Evolutionary conservation across 2,797 vertebrate species (phyloP).

Genomic region (Danionella dracula): DNA sequence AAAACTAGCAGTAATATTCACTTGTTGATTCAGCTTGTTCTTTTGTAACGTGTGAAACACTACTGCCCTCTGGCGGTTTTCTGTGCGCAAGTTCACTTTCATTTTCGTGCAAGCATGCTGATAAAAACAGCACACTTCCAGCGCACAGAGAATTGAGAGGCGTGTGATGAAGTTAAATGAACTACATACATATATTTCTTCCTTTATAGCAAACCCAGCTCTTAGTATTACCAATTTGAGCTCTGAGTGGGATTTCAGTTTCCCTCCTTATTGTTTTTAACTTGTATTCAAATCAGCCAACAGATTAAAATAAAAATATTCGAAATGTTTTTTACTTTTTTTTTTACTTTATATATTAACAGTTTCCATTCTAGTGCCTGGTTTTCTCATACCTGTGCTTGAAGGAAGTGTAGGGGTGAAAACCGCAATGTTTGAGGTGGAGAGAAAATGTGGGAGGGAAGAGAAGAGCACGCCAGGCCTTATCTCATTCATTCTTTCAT

Average conservation of each 20-base stretch:
- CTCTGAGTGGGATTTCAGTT: background rate
- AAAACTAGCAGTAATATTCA: too few relatives aligned
- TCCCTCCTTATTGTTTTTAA: constrained; percentile 1
- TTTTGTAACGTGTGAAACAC: background rate
- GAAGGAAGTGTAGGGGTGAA: constrained; percentile 17
- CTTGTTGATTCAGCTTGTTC: too few relatives aligned
- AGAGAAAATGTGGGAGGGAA: constrained; percentile 4
- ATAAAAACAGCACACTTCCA: background rate
- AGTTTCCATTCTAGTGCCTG: background rate
- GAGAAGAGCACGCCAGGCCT: constrained; percentile 30
- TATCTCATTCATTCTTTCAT: constrained; percentile 5
- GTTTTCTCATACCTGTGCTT: background rate
- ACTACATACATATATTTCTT: constrained; percentile 9
- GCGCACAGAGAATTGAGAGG: constrained; percentile 6
- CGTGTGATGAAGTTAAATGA: constrained; percentile 24
- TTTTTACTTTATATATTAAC: background rate
- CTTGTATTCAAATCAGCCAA: background rate
- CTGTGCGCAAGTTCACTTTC: constrained; percentile 31
- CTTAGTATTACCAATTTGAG: constrained; percentile 31
- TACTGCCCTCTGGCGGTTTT: constrained; percentile 61
- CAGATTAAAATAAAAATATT: background rate
- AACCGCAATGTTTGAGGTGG: background rate
- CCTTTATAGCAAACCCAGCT: constrained; percentile 47
- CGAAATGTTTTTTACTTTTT: background rate
- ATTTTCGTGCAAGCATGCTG: background rate